Evolutionary conservation across 1,140 invertebrate genomes (phyloP), one percentile per base, ranked within the genome.

Genomic region (Drosophila mauritiana): DNA sequence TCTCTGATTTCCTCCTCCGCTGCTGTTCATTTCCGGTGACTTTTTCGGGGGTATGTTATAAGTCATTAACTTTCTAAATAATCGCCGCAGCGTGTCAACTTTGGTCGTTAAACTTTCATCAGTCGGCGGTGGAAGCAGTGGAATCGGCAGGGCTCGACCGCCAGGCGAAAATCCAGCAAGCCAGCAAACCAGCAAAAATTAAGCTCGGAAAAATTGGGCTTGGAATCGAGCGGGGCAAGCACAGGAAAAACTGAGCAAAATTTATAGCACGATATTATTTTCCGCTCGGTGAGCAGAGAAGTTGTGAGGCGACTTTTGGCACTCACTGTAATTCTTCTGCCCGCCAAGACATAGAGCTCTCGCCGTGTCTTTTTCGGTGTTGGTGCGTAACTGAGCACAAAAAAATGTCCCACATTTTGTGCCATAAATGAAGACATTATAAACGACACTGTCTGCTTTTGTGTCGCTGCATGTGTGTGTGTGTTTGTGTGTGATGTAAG

Each of bases 11-110:
- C 31, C 54, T 12, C 53, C 36, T 5, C 17, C 15, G 46, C 52
- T 69, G 49, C 40, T 70, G 49, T 70, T 72, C 67, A 70, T 70
- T 70, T 70, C 64, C 67, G 37, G 64, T 31, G 67, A 70, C 67
- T 57, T 72, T 70, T 61, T 70, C 55, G 17, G 68, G 48, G 78
- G 80, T 78, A 65, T 89, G 84, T 89, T 89, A 89, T 89, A 89
- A 89, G 84, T 89, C 85, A 89, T 89, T 89, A 89, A 89, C 85
- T 89, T 89, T 89, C 84, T 89, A 89, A 89, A 89, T 89, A 89
- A 89, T 89, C 85, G 84, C 80, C 80, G 73, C 84, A 84, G 84
- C 84, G 84, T 89, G 84, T 89, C 84, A 89, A 89, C 84, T 89
- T 89, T 89, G 84, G 80, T 89, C 84, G 84, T 89, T 89, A 89